phyloP scores from a whole-genome alignment of 2,113 vertebrate genomes.

The Varanus komodoensis region DNA sequence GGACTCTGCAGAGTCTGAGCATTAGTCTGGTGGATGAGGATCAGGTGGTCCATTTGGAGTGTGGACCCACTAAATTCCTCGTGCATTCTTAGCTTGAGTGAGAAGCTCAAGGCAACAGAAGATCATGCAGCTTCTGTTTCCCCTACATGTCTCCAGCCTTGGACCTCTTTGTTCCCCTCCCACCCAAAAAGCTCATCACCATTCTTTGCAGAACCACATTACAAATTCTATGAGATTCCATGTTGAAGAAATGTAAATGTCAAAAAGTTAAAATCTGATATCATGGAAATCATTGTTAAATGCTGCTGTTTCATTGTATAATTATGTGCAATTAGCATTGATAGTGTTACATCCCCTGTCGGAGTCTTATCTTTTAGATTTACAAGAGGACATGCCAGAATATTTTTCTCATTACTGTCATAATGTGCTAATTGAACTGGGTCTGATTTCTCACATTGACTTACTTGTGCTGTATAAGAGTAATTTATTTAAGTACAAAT shows the following conservation, averaged over 20 bases:
- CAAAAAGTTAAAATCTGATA: constrained; percentile 54
- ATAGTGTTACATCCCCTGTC: constrained; percentile 50
- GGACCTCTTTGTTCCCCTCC: background rate
- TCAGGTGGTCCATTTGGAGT: background rate
- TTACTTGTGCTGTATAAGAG: constrained; percentile 31
- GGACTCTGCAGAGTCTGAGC: background rate
- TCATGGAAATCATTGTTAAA: constrained; percentile 60
- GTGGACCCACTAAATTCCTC: background rate
- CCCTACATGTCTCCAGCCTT: background rate
- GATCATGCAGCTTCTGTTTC: background rate
- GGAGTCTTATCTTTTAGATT: constrained; percentile 64
- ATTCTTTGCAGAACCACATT: background rate
- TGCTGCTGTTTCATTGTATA: constrained; percentile 54
- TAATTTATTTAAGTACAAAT: constrained; percentile 44
- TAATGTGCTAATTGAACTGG: constrained; percentile 52
- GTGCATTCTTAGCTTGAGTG: too few relatives aligned
- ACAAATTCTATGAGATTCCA: background rate
- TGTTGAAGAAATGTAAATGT: constrained; percentile 45
- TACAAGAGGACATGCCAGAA: constrained; percentile 46
- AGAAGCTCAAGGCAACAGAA: background rate
- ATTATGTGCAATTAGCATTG: constrained; percentile 62
- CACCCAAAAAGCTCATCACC: background rate
- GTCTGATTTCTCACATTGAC: constrained; percentile 28
- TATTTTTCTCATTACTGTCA: constrained; percentile 63
- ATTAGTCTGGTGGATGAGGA: background rate